Percentiles rank a stretch among this genome's conserved stretches.
phyloP scores from a whole-genome alignment of 2,797 vertebrate genomes.

The Mormyrus proboscirostris region DNA sequence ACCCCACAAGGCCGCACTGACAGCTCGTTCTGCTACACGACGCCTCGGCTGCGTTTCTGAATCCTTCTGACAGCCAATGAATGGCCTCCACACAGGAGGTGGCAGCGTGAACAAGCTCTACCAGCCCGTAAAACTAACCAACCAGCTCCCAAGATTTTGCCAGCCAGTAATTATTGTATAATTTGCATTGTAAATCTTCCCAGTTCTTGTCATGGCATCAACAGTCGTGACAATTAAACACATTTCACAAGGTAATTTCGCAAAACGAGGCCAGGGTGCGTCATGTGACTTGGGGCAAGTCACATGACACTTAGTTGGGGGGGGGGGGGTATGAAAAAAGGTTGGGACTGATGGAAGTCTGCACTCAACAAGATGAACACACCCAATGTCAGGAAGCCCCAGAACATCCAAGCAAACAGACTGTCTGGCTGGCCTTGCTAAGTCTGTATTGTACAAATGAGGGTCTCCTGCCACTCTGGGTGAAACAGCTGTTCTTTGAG shows the following conservation, averaged over 20 bases:
- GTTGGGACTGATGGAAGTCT: not conserved
- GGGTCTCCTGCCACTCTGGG: not conserved
- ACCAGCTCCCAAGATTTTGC: conserved; percentile 41
- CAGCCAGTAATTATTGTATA: conserved; percentile 61
- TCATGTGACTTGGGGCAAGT: conserved; percentile 9
- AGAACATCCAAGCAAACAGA: not conserved
- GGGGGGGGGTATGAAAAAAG: not conserved
- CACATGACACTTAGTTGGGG: not conserved
- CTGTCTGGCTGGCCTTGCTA: not conserved
- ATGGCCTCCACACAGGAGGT: conserved; percentile 53
- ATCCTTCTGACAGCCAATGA: conserved; percentile 51
- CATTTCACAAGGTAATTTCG: conserved; percentile 39
- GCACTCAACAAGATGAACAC: not conserved
- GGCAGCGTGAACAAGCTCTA: conserved; percentile 56
- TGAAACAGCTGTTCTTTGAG: not conserved
- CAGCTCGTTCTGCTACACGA: conserved; percentile 44
- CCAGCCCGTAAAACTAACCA: conserved; percentile 58
- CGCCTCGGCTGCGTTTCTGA: conserved; percentile 40
- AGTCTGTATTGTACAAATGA: not conserved
- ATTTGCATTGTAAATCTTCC: conserved; percentile 55
- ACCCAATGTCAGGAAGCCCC: not conserved
- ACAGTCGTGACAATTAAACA: conserved; percentile 39
- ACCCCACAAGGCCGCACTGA: conserved; percentile 37
- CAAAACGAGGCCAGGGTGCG: conserved; percentile 18
- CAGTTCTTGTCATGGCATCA: conserved; percentile 48